These are phyloP conservation scores for Zaprionus capensis DNA, from an alignment of 1,140 invertebrate species.

Conservation along the genomic window DNA sequence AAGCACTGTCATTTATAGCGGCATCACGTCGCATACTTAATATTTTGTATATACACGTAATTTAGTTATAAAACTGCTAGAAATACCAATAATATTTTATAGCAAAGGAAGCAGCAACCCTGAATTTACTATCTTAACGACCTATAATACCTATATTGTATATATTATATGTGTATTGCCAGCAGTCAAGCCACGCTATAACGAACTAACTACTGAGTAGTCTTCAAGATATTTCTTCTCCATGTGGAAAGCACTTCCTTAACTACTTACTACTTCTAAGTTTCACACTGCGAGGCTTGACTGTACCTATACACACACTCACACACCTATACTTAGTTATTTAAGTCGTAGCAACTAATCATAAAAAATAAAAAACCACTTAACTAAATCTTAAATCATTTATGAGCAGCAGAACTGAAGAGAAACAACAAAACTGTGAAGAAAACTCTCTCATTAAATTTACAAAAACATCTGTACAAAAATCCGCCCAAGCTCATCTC, in stretches of 20 bases:
- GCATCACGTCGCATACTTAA: slow-evolving; percentile 71
- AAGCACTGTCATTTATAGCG: slow-evolving; percentile 56
- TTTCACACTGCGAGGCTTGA: background rate
- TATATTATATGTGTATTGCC: slow-evolving; percentile 2
- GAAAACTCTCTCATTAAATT: slow-evolving; percentile 2
- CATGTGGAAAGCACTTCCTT: too few relatives aligned
- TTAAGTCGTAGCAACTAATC: slow-evolving; percentile 34
- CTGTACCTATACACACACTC: background rate
- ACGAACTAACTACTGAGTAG: background rate
- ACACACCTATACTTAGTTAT: background rate
- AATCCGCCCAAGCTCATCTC: slow-evolving; percentile 18
- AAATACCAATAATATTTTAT: background rate
- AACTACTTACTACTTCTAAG: background rate
- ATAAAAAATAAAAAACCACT: slow-evolving; percentile 5
- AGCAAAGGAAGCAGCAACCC: slow-evolving; percentile 27
- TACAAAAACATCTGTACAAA: slow-evolving; percentile 23
- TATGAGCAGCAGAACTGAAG: slow-evolving; percentile 6
- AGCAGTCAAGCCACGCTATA: background rate
- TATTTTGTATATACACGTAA: slow-evolving; percentile 52
- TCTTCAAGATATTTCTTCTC: too few relatives aligned
- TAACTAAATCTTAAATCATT: slow-evolving; percentile 26
- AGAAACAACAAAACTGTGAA: slow-evolving; percentile 7
- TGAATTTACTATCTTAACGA: slow-evolving; percentile 25
- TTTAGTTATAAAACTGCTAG: slow-evolving; percentile 39
- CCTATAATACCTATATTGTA: background rate